Conservation (phyloP, 2,797 vertebrate genomes). For the Streptopelia turtur region DNA sequence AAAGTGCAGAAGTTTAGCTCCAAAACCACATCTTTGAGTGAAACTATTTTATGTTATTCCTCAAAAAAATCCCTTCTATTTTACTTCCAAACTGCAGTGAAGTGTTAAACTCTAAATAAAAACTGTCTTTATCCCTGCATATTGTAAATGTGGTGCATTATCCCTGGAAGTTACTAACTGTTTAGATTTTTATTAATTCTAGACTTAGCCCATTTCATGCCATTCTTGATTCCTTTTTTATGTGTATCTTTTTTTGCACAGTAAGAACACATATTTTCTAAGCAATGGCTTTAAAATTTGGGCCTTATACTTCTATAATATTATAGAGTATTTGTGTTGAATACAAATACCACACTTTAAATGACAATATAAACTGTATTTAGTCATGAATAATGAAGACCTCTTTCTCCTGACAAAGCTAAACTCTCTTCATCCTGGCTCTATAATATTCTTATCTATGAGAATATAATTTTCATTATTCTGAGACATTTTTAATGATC, state of each 20-base stretch:
- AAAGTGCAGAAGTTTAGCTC: constrained; percentile 14
- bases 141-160: neutral
- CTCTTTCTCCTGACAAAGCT: neutral
- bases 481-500: neutral
- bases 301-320: neutral
- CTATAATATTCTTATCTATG: neutral
- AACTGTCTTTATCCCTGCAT: neutral
- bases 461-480: neutral
- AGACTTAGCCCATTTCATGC: neutral
- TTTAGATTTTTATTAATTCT: neutral
- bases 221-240: neutral
- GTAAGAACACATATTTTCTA: neutral
- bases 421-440: neutral
- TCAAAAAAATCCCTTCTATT: neutral
- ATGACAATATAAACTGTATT: neutral
- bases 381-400: neutral
- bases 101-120: neutral
- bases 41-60: neutral
- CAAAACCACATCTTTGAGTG: neutral
- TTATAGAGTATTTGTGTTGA: neutral
- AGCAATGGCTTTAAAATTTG: neutral
- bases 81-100: neutral
- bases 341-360: neutral
- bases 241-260: neutral
- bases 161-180: neutral